These are phyloP conservation scores for Struthio camelus DNA, from an alignment of 2,113 vertebrate genomes.

Conservation along the genomic window DNA sequence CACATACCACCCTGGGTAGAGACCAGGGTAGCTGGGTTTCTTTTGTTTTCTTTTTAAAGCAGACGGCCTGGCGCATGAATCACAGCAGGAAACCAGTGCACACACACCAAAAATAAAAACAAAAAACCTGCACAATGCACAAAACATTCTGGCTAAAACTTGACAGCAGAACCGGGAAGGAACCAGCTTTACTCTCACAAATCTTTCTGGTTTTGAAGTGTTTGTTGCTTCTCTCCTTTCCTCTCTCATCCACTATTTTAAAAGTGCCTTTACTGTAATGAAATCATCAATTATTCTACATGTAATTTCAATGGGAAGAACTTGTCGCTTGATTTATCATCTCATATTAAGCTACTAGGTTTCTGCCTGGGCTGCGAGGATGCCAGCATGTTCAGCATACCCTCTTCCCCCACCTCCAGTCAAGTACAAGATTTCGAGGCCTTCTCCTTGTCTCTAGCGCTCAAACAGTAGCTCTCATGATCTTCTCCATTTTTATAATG, in stretches of 20 bases:
- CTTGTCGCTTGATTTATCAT: not conserved
- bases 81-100: not conserved
- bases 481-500: not conserved
- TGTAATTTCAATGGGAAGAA: not conserved
- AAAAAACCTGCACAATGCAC: not conserved
- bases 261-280: not conserved
- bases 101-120: not conserved
- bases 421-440: not conserved
- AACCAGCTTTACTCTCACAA: not conserved
- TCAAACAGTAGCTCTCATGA: not conserved
- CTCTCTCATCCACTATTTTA: not conserved
- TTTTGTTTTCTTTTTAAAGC: not conserved
- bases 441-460: not conserved
- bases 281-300: not conserved
- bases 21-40: not conserved
- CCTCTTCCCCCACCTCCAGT: not conserved
- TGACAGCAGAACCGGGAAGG: not conserved
- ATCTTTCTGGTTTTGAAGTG: not conserved
- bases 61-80: not conserved
- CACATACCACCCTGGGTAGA: accelerated
- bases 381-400: not conserved
- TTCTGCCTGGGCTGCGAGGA: conserved; percentile 1
- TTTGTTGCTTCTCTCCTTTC: not conserved
- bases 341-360: not conserved
- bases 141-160: not conserved